Evolutionary conservation across 2,113 vertebrate genomes (phyloP).

Genomic region (Nyctereutes procyonoides): DNA sequence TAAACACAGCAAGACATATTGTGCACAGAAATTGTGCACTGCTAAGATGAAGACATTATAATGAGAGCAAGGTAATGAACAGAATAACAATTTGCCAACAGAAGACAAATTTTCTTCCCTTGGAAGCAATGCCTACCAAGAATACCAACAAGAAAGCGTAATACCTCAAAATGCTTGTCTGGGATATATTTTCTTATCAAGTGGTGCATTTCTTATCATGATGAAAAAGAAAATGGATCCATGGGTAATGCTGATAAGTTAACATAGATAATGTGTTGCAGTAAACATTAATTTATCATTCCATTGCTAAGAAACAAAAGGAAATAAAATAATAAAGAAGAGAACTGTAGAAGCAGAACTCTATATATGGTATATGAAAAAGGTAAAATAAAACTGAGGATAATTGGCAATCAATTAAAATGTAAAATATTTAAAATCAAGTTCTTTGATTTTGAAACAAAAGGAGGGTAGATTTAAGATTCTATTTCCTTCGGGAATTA

Average conservation of each 20-base stretch:
- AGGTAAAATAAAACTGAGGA: background rate
- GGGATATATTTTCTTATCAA: slow-evolving; percentile 86
- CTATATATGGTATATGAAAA: background rate
- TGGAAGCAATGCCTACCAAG: slow-evolving; percentile 77
- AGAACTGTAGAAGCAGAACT: slow-evolving; percentile 35
- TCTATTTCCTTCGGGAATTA: slow-evolving; percentile 24
- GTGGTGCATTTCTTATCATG: slow-evolving; percentile 84
- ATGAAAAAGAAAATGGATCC: slow-evolving; percentile 86
- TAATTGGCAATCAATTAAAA: background rate
- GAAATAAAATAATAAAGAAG: slow-evolving; percentile 57
- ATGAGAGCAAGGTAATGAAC: slow-evolving; percentile 81
- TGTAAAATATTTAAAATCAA: background rate
- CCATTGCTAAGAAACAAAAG: slow-evolving; percentile 69
- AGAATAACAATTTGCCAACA: slow-evolving; percentile 82
- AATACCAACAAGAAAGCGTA: slow-evolving; percentile 86
- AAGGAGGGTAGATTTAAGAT: background rate
- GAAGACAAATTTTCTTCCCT: slow-evolving; percentile 80
- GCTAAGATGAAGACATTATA: slow-evolving; percentile 78
- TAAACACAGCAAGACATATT: background rate
- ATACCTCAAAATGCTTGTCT: slow-evolving; percentile 79
- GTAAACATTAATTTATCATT: slow-evolving; percentile 79
- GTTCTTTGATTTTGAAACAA: slow-evolving; percentile 11
- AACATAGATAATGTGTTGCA: slow-evolving; percentile 72
- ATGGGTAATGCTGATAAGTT: slow-evolving; percentile 85
- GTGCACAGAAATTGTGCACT: background rate